Evolutionary conservation across 2,113 vertebrate species (phyloP).

Genomic region (Talpa occidentalis): DNA sequence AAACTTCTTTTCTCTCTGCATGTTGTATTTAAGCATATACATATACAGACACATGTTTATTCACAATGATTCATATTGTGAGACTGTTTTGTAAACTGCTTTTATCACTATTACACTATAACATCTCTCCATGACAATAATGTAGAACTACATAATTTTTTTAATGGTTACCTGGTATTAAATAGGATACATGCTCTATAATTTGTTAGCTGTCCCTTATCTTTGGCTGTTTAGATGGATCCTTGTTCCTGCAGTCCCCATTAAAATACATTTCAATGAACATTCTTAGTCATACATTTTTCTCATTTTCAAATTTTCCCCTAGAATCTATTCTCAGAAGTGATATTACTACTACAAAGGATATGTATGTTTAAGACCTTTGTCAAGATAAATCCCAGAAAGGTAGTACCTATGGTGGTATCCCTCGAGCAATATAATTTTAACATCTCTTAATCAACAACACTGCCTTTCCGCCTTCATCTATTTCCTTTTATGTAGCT

Average conservation of each 20-base stretch:
- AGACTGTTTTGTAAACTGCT: not conserved
- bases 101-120: not conserved
- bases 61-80: not conserved
- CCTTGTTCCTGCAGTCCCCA: not conserved
- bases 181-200: not conserved
- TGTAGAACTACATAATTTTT: not conserved
- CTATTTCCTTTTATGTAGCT: not conserved
- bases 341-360: not conserved
- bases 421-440: not conserved
- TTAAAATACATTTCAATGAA: not conserved
- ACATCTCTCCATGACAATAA: not conserved
- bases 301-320: not conserved
- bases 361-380: not conserved
- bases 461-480: not conserved
- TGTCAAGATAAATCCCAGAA: not conserved
- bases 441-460: not conserved
- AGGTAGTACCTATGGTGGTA: not conserved
- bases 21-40: not conserved
- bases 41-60: not conserved
- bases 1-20: slow-evolving; percentile 1
- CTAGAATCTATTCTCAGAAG: not conserved
- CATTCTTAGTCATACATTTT: not conserved
- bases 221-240: not conserved
- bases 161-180: not conserved
- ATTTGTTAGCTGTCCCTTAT: not conserved